These are phyloP conservation scores for Odontamblyopus lacepedii DNA, from an alignment of 2,797 vertebrate species.

Conservation along the genomic window DNA sequence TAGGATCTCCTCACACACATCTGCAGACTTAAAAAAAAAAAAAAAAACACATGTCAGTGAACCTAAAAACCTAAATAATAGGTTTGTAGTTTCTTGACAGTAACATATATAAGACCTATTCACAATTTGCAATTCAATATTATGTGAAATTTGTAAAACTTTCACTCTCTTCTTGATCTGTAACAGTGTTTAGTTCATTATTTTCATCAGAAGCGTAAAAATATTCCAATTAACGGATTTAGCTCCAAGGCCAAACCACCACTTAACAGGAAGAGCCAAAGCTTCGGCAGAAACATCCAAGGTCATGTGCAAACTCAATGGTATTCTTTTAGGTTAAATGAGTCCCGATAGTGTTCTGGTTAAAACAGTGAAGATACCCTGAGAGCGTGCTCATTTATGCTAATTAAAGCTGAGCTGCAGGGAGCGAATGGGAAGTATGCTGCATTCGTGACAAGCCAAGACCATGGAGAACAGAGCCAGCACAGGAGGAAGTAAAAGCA, in stretches of 20 bases:
- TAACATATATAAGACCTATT: background rate
- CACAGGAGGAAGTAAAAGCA: conserved; percentile 28
- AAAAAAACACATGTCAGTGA: conserved; percentile 12
- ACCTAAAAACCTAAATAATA: background rate
- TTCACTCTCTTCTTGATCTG: conserved; percentile 6
- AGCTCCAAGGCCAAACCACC: conserved; percentile 11
- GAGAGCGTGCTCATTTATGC: conserved; percentile 23
- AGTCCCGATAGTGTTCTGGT: conserved; percentile 18
- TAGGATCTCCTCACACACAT: conserved; percentile 95
- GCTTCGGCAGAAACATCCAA: conserved; percentile 24
- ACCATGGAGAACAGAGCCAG: conserved; percentile 32
- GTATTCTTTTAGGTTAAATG: conserved; percentile 14
- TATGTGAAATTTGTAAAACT: background rate
- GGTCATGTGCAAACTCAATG: conserved; percentile 27
- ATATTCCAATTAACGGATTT: conserved; percentile 33
- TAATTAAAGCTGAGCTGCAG: conserved; percentile 38
- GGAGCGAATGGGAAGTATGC: background rate
- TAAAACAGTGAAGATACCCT: background rate
- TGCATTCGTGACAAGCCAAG: conserved; percentile 32
- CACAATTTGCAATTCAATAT: background rate
- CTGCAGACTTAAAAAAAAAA: conserved; percentile 84
- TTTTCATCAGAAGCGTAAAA: conserved; percentile 24
- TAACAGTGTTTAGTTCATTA: background rate
- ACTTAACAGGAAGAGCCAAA: conserved; percentile 26
- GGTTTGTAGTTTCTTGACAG: background rate